A percentile compares a stretch with the other conserved stretches of the same genome.
Evolutionary conservation across 2,797 vertebrate species (phyloP).

Genomic region (Microctenopoma steveboyesi): DNA sequence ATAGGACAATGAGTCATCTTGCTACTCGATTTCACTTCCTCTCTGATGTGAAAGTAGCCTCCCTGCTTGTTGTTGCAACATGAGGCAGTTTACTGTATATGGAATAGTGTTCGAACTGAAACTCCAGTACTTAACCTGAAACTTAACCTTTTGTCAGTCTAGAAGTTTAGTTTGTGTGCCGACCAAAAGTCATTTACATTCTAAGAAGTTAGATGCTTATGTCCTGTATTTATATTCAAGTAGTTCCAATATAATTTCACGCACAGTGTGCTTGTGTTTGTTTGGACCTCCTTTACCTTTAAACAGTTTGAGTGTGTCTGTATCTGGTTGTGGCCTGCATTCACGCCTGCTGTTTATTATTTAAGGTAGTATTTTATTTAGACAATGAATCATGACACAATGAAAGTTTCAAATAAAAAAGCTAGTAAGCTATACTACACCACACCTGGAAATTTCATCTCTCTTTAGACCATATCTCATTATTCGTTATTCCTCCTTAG

Average conservation of each 20-base stretch:
- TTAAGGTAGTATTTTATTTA: not conserved
- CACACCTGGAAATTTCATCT: constrained; percentile 13
- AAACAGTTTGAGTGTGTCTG: no score
- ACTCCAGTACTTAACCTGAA: not conserved
- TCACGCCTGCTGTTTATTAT: not conserved
- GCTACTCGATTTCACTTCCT: constrained; percentile 44
- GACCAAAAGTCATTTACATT: not conserved
- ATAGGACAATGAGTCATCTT: not conserved
- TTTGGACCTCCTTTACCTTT: not conserved
- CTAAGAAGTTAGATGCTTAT: not conserved
- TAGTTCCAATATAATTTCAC: not conserved
- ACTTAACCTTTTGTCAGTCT: not conserved
- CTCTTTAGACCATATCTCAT: not conserved
- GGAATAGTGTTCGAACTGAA: not conserved
- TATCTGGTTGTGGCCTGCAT: not conserved
- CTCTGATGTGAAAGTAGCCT: constrained; percentile 7
- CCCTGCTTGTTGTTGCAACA: not conserved
- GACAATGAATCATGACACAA: not conserved
- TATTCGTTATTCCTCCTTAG: not conserved
- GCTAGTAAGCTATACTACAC: constrained; percentile 46
- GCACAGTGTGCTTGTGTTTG: not conserved
- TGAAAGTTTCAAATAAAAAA: constrained; percentile 5
- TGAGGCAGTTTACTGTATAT: not conserved
- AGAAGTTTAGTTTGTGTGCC: not conserved
- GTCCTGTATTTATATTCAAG: not conserved